These are phyloP conservation scores for Molanna angustata DNA, from an alignment of 2,888 invertebrate genomes.

Conservation along the genomic window DNA sequence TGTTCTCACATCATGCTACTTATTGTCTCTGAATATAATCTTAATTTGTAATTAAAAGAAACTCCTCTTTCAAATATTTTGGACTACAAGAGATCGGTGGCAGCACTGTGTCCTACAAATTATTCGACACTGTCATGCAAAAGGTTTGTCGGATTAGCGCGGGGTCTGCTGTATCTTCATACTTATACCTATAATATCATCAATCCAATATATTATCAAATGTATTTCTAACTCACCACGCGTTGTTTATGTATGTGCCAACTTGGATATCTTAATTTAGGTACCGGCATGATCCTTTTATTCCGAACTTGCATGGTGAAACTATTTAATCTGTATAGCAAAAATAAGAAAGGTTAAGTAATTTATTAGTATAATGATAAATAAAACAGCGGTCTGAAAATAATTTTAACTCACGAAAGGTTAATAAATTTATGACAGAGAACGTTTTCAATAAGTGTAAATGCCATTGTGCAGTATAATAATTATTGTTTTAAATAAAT, in stretches of 20 bases:
- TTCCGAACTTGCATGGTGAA: constrained; percentile 6
- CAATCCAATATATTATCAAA: neutral
- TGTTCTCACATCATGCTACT: too few relatives aligned
- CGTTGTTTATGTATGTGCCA: constrained; percentile 69
- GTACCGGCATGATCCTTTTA: constrained; percentile 35
- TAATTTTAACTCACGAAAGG: constrained; percentile 18
- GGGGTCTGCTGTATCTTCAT: too few relatives aligned
- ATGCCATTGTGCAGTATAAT: constrained; percentile 9
- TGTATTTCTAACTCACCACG: constrained; percentile 63
- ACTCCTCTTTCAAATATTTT: too few relatives aligned
- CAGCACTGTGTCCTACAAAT: too few relatives aligned
- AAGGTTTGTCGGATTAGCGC: too few relatives aligned
- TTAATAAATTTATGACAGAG: constrained; percentile 16
- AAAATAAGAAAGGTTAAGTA: neutral
- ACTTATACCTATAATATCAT: too few relatives aligned
- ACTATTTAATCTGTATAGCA: constrained; percentile 14
- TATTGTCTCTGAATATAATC: too few relatives aligned
- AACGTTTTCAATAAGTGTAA: constrained; percentile 20
- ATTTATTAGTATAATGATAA: neutral
- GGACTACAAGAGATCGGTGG: too few relatives aligned
- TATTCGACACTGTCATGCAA: too few relatives aligned
- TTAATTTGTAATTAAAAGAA: too few relatives aligned
- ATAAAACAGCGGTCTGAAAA: neutral
- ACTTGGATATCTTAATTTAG: constrained; percentile 66
- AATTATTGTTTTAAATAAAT: too few relatives aligned